These are phyloP conservation scores for Temnothorax unifasciatus DNA, from an alignment of 2,888 invertebrate species.

Conservation along the genomic window DNA sequence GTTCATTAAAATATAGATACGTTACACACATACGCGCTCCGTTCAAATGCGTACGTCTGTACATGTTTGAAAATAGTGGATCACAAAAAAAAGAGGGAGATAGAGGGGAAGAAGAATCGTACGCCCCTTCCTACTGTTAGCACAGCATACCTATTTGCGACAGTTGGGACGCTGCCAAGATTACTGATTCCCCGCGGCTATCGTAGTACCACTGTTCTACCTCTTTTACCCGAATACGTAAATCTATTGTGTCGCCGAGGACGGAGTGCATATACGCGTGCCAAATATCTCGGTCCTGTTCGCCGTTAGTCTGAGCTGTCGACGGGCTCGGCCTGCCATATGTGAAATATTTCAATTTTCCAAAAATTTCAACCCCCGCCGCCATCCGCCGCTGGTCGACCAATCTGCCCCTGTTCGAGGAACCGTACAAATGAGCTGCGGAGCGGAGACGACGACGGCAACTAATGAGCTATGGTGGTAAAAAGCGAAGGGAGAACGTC, in stretches of 20 bases:
- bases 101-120: conserved; percentile 69
- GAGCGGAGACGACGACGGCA: conserved; percentile 37
- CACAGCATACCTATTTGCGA: conserved; percentile 83
- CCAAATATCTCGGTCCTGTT: conserved; percentile 75
- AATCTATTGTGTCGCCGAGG: conserved; percentile 83
- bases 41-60: background rate
- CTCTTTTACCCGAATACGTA: conserved; percentile 83
- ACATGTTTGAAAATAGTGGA: conserved; percentile 61
- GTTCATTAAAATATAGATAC: conserved; percentile 70
- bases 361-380: conserved; percentile 69
- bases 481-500: conserved; percentile 34
- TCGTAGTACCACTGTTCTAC: conserved; percentile 80
- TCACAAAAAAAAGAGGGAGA: conserved; percentile 55
- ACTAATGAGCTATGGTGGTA: conserved; percentile 61
- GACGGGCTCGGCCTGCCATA: conserved; percentile 49
- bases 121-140: conserved; percentile 74
- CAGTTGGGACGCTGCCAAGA: conserved; percentile 84
- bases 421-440: conserved; percentile 60
- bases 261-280: conserved; percentile 75
- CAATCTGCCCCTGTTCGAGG: conserved; percentile 59
- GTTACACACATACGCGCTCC: background rate
- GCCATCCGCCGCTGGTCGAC: conserved; percentile 55
- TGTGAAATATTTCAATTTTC: conserved; percentile 79
- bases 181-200: conserved; percentile 82
- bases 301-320: conserved; percentile 65